Evolutionary conservation across 2,797 vertebrate genomes (phyloP), one percentile per base, ranked within the genome.

Genomic region (Tachyglossus aculeatus): DNA sequence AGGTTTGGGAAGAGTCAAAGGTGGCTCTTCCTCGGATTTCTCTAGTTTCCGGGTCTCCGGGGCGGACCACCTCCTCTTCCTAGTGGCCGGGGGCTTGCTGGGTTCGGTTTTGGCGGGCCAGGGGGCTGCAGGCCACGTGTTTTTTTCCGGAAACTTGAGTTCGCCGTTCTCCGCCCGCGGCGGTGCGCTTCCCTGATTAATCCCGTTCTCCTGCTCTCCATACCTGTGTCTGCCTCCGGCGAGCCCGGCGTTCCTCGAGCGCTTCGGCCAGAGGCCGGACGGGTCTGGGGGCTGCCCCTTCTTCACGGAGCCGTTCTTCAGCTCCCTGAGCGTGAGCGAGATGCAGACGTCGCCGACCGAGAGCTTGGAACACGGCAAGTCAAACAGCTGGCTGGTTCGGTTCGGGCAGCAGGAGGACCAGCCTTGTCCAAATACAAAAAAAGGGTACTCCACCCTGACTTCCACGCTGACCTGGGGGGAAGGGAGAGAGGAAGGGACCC

Each of bases 341-440:
- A 99, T 98, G 94, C 98, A 99, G 87, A 99, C 98, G 4, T 99
- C 98, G 25, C 98, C 98, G 62, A 99, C 98, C 0, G 96, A 96
- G 67, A 99, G 96, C 93, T 96, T 98, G 90, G 96, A 94, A 90
- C 98, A 99, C 18, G 97, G 96, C 92, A 99, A 93, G 89, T 98
- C 97, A 85, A 99, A 95, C 67, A 98, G 94, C 88, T 97, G 97
- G 79, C 94, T 98, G 90, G 97, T 99, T 90, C 96, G 94, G 83
- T 99, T 97, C 0, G 98, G 98, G 81, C 96, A 98, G 91, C 98
- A 99, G 25, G 98, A 99, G 27, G 98, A 99, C 98, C 98, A 99
- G 87, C 98, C 98, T 91, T 99, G 97, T 89, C 98, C 98, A 69
- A 99, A 99, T 88, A 99, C 98, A 82, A 99, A 99, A 94, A 99